Base-by-base conservation (phyloP, 2,113 vertebrate genomes). In the Burhinus oedicnemus region DNA sequence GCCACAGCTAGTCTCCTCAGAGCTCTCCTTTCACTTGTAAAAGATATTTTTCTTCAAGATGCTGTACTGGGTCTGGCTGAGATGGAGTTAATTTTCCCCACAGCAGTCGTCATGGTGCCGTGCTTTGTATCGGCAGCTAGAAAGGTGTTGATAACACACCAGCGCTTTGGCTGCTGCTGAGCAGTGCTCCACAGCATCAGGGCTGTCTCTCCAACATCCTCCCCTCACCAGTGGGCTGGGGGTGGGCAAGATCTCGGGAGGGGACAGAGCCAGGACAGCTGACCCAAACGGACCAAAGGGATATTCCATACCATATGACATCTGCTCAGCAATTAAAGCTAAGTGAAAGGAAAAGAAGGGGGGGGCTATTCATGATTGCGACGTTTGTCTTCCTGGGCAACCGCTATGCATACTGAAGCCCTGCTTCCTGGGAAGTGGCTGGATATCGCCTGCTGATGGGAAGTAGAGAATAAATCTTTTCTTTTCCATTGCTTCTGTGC, bases 1-100 rank as follows among this genome's bases (percentile, higher is more conserved):
- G 20, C 18, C 23, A 69, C 1, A 0, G n/a, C 54, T 54, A 62
- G 20, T 55, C 25, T 30, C 8, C 71, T 70, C 2, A 0, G 30
- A 62, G 40, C 25, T 70, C 47, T 71, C n/a, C 47, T 49, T 62
- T 70, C 20, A 36, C 14, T 36, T 62, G 25, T 30, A 22, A 55
- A 62, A 62, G 25, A 8, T 7, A 29, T 30, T 77, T 83, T 83
- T 61, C 34, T n/a, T 27, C 25, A 77, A 40, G 27, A 9, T 77
- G n/a, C 34, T 62, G 57, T 38, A 19, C 2, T 45, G 15, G 9
- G 9, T 61, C 38, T 83, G 79, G 15, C 42, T 64, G 57, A 44
- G 71, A 52, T 18, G 30, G 77, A 51, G 60, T 66, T 74, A 26
- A 32, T 82, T 30, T 72, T 11, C 25, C 42, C 51, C 30, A 8